Percentiles rank a stretch among this genome's conserved stretches.
Conservation (phyloP, 2,797 vertebrate genomes). For the Aratinga solstitialis region DNA sequence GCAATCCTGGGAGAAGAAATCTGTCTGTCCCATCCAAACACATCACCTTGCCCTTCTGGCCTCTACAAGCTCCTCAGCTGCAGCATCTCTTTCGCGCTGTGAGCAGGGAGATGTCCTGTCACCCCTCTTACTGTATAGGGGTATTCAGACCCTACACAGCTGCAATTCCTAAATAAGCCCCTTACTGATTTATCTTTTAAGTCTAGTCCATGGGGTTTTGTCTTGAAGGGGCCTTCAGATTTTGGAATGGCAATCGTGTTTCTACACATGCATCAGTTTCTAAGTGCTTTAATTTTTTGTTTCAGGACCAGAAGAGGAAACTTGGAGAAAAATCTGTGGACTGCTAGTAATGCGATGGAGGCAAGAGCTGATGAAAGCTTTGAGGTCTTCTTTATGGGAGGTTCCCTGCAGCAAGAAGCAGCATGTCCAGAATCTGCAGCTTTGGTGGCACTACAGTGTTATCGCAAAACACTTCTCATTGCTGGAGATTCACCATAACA, state of each 20-base stretch:
- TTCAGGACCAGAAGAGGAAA: conserved; percentile 10
- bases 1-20: not conserved
- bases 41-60: not conserved
- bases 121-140: not conserved
- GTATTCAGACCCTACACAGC: accelerated
- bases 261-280: not conserved
- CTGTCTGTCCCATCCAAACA: not conserved
- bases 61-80: not conserved
- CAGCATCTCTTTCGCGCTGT: not conserved
- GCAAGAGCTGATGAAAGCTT: not conserved
- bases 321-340: not conserved
- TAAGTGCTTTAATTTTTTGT: not conserved
- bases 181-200: not conserved
- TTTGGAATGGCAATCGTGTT: not conserved
- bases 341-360: not conserved
- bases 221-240: not conserved
- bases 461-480: not conserved
- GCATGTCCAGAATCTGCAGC: not conserved
- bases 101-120: accelerated
- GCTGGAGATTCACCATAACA: not conserved
- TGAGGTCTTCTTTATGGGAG: not conserved
- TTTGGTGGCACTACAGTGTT: not conserved
- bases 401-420: not conserved
- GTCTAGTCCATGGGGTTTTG: not conserved
- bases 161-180: not conserved